phyloP scores from a whole-genome alignment of 2,888 invertebrate genomes.

The Lycaena phlaeas region DNA sequence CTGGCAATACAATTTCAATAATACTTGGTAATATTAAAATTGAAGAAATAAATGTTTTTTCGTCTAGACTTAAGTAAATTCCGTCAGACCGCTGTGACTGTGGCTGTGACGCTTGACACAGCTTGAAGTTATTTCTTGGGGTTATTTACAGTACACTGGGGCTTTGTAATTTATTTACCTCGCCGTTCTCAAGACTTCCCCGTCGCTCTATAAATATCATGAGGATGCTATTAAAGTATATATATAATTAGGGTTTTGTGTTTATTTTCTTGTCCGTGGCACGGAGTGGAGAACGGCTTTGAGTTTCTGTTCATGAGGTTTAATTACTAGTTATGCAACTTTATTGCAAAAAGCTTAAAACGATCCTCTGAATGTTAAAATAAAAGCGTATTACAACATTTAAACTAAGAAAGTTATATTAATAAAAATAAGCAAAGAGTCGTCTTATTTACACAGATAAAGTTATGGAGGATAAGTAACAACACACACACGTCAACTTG shows the following conservation, averaged over 20 bases:
- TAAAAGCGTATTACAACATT: too few relatives aligned
- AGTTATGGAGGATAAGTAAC: too few relatives aligned
- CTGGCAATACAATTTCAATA: too few relatives aligned
- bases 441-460: too few relatives aligned
- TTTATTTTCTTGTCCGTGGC: slow-evolving; percentile 1
- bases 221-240: not conserved
- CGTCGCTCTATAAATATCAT: not conserved
- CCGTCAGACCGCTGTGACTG: not conserved
- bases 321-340: too few relatives aligned
- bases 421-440: too few relatives aligned
- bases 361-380: too few relatives aligned
- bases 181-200: slow-evolving; percentile 22
- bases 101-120: slow-evolving; percentile 7
- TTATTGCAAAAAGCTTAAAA: too few relatives aligned
- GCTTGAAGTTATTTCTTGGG: slow-evolving; percentile 33
- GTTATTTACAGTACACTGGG: slow-evolving; percentile 15
- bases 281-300: too few relatives aligned
- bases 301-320: too few relatives aligned
- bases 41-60: not conserved
- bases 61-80: not conserved
- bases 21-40: not conserved
- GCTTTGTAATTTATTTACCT: slow-evolving; percentile 27
- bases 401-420: too few relatives aligned
- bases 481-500: too few relatives aligned
- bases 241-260: not conserved